phyloP scores from a whole-genome alignment of 2,113 vertebrate species.

The Pseudonaja textilis region DNA sequence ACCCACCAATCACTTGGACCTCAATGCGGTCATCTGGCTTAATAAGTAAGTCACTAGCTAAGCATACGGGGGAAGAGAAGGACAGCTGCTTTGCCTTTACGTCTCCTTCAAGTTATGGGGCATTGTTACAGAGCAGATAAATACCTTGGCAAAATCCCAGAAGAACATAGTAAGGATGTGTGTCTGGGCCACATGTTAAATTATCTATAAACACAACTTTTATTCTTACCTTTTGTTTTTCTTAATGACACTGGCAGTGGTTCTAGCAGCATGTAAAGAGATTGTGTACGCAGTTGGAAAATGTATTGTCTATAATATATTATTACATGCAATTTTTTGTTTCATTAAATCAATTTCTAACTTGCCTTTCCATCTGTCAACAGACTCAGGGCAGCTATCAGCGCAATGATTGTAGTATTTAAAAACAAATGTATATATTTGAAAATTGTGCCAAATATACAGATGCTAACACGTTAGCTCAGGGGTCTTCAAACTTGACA shows the following conservation, averaged over 20 bases:
- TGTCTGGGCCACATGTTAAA: background rate
- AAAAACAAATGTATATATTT: background rate
- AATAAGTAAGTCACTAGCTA: constrained; percentile 77
- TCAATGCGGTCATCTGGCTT: constrained; percentile 95
- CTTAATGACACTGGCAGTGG: background rate
- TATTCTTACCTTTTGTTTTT: background rate
- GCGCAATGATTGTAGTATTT: background rate
- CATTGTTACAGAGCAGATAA: background rate
- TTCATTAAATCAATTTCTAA: background rate
- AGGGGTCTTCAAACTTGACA: too few species aligned
- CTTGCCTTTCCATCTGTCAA: background rate
- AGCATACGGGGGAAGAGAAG: accelerated
- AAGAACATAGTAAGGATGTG: background rate
- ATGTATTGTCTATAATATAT: background rate
- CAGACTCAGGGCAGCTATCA: background rate
- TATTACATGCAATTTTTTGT: background rate
- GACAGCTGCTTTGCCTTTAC: background rate
- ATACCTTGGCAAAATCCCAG: background rate
- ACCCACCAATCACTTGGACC: constrained; percentile 92
- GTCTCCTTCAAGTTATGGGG: background rate
- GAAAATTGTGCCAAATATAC: background rate
- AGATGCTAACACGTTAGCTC: background rate
- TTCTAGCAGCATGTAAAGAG: background rate
- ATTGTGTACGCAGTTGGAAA: background rate
- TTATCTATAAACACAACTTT: background rate